Base-by-base conservation (phyloP, 2,113 vertebrate species). In the Siphamia tubifer region DNA sequence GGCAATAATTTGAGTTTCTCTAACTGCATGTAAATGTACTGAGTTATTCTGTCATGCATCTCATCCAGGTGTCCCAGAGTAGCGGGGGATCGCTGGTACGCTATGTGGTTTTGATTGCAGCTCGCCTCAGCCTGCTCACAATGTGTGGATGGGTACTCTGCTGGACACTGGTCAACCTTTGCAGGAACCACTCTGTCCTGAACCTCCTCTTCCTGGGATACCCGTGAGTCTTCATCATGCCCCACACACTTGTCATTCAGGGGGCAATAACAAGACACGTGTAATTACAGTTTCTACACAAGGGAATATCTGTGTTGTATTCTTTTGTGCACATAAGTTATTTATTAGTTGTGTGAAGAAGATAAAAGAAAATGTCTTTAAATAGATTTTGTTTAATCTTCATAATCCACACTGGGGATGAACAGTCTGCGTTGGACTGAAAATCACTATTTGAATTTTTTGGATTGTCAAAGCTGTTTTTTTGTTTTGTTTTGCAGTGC, bases 171-270 rank as follows among this genome's bases (percentile, higher is more conserved):
- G 94, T 98, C 82, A 96, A 96, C 85, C 96, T 99, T 82, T 98
- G 96, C 91, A 94, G 92, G 85, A 95, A 94, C 83, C 89, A 99
- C 87, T 99, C 98, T 16, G 94, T 99, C 55, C 95, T 99, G 81
- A 99, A 98, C 90, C 95, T 99, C 48, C 95, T 99, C 64, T 99
- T 99, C 90, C 92, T 99, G 81, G 96, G 98, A 83, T 99, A 99
- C 86, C 98, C 98, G 98, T 99, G 89, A 98, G 98, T 96, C 72
- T 49, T n/a, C n/a, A n/a, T n/a, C n/a, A n/a, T n/a, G n/a, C n/a
- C n/a, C n/a, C n/a, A n/a, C 6, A 8, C 27, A 16, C 1, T 13
- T 45, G 5, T 49, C 32, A 3, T 8, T 21, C 24, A 7, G 7
- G 27, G 27, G 8, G 23, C 3, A 4, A 36, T 6, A 21, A 24